Evolutionary conservation across 1,140 invertebrate species (phyloP).

Genomic region (Elysia chlorotica): DNA sequence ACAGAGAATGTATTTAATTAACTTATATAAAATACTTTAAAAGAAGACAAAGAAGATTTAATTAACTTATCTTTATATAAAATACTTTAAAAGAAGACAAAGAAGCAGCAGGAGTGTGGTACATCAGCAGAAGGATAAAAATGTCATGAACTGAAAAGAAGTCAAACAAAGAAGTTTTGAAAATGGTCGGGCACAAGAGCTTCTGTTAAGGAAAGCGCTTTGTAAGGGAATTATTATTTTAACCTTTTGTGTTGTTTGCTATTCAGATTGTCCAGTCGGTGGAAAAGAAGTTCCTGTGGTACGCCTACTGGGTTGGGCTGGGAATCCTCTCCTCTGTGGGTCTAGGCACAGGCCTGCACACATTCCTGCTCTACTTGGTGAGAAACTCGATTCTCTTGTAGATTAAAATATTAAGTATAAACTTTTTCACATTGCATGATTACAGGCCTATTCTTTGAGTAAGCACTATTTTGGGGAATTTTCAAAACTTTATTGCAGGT

Average conservation of each 20-base stretch:
- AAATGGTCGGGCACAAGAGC: neutral
- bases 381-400: too few relatives aligned
- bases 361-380: conserved; percentile 95
- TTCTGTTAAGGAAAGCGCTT: neutral
- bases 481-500: too few relatives aligned
- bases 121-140: neutral
- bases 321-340: conserved; percentile 97
- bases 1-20: too few relatives aligned
- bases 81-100: neutral
- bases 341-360: conserved; percentile 96
- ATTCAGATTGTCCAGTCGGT: conserved; percentile 58
- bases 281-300: conserved; percentile 72
- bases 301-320: conserved; percentile 91
- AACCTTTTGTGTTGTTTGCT: conserved; percentile 59
- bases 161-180: too few relatives aligned
- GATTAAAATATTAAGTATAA: too few relatives aligned
- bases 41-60: too few relatives aligned
- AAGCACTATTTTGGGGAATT: too few relatives aligned
- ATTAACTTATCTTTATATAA: neutral
- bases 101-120: neutral
- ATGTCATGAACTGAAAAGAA: too few relatives aligned
- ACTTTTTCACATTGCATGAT: too few relatives aligned
- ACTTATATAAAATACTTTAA: too few relatives aligned
- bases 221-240: neutral
- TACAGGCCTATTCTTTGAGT: too few relatives aligned